Conservation (phyloP, 2,113 vertebrate genomes). For the Hemiscyllium ocellatum region DNA sequence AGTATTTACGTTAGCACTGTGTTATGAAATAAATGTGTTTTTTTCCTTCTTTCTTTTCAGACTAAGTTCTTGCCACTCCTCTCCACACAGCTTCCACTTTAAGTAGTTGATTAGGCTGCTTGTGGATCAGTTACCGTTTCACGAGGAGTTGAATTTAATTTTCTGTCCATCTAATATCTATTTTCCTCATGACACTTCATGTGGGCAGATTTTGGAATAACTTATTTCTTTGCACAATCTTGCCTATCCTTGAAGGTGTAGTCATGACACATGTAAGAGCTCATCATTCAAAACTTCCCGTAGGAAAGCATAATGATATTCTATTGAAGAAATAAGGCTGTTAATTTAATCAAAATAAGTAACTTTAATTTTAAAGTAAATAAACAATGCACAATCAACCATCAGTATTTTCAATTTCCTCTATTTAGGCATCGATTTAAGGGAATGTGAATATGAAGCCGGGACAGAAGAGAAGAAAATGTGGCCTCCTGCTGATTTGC, state of each 20-base stretch:
- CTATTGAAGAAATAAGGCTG: neutral
- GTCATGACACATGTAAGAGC: neutral
- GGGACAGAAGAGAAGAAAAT: constrained; percentile 51
- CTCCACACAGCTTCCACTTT: neutral
- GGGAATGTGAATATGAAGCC: constrained; percentile 52
- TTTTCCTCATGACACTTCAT: neutral
- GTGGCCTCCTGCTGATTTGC: constrained; percentile 64
- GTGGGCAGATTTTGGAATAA: neutral
- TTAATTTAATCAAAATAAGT: neutral
- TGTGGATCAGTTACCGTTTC: neutral
- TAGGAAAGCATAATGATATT: neutral
- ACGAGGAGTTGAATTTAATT: neutral
- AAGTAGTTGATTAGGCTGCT: neutral
- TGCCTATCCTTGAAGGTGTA: neutral
- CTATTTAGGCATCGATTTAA: constrained; percentile 57
- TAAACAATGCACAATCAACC: neutral
- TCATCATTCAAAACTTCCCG: neutral
- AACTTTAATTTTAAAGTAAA: neutral
- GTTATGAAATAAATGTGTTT: neutral
- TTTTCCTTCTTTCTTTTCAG: neutral
- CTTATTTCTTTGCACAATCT: neutral
- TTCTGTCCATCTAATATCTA: neutral
- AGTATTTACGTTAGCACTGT: too few species aligned
- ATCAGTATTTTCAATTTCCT: neutral
- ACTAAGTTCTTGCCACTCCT: neutral